Base-by-base conservation (phyloP, 2,797 vertebrate genomes). In the Poecilia velifera region DNA sequence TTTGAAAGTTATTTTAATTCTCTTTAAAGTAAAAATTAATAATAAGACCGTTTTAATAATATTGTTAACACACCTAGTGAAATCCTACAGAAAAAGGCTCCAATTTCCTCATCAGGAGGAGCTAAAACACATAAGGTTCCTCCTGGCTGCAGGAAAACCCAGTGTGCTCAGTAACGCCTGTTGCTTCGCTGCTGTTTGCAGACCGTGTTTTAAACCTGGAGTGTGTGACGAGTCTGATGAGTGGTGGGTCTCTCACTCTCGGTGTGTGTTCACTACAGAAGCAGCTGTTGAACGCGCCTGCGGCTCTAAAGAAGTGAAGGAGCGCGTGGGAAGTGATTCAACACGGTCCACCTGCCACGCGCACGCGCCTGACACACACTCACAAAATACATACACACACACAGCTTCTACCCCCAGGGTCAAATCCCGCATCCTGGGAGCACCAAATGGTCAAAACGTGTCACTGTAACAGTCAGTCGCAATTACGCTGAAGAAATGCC, bases 311-410 rank as follows among this genome's bases (percentile, higher is more conserved):
- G 90, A 90, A 91, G 89, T 90, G 86, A 86, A 90, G 89, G 92
- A 92, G 92, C 88, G 89, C 89, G 90, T 93, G 92, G 93, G 90
- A 94, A 93, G 91, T 86, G 91, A 91, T 93, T 93, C 90, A 89
- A 90, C 92, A 88, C 86, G 82, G 86, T 93, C 91, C 94, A 95
- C 94, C 94, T 94, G 94, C 94, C 92, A 72, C 87, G 78, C 82
- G 84, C 87, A 76, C 88, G 72, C 84, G 28, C 18, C 39, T 36
- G 51, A 53, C 20, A 55, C 16, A 16, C 31, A 2, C 25, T 0
- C 39, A 10, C 22, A 6, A 25, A n/a, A 8, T 8, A 12, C 22
- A 1, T 20, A 4, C 68, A 41, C 68, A 72, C 22, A 22, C n/a
- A 28, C 47, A 25, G 25, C 68, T 71, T 45, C 68, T 71, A 71